phyloP scores from a whole-genome alignment of 2,888 invertebrate genomes.

The Drosophila mimica region DNA sequence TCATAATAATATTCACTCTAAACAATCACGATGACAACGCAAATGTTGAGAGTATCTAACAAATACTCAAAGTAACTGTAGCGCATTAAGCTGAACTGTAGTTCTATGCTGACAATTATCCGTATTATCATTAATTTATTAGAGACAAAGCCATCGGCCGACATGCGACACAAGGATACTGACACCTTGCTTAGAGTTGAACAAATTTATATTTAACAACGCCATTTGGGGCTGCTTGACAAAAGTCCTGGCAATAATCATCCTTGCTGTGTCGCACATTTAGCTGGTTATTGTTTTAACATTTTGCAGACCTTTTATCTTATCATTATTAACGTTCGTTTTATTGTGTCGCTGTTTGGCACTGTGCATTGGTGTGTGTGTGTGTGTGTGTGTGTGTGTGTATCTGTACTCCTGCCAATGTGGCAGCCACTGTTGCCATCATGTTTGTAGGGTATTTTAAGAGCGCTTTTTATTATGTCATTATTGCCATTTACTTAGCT shows the following conservation, averaged over 20 bases:
- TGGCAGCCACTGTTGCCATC: slow-evolving; percentile 60
- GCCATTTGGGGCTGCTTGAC: slow-evolving; percentile 35
- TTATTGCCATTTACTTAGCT: slow-evolving; percentile 77
- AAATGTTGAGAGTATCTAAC: slow-evolving; percentile 13
- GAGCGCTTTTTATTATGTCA: slow-evolving; percentile 79
- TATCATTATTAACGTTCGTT: slow-evolving; percentile 81
- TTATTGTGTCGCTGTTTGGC: slow-evolving; percentile 69
- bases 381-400: slow-evolving; percentile 10
- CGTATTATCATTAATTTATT: slow-evolving; percentile 77
- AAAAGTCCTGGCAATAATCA: slow-evolving; percentile 51
- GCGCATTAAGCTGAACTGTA: slow-evolving; percentile 31
- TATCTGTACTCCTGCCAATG: slow-evolving; percentile 19
- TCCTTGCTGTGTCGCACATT: slow-evolving; percentile 62
- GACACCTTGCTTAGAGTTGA: slow-evolving; percentile 21
- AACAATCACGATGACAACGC: slow-evolving; percentile 18
- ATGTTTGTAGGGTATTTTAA: slow-evolving; percentile 72
- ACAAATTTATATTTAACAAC: slow-evolving; percentile 45
- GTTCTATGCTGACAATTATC: slow-evolving; percentile 36
- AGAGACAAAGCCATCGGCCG: slow-evolving; percentile 51
- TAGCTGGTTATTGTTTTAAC: slow-evolving; percentile 80
- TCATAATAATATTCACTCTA: neutral
- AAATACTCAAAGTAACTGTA: slow-evolving; percentile 16
- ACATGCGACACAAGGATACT: slow-evolving; percentile 24
- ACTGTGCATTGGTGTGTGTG: neutral
- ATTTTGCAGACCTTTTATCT: slow-evolving; percentile 73